Evolutionary conservation across 2,113 vertebrate genomes (phyloP), one percentile per base, ranked within the genome.

Genomic region (Conger conger): DNA sequence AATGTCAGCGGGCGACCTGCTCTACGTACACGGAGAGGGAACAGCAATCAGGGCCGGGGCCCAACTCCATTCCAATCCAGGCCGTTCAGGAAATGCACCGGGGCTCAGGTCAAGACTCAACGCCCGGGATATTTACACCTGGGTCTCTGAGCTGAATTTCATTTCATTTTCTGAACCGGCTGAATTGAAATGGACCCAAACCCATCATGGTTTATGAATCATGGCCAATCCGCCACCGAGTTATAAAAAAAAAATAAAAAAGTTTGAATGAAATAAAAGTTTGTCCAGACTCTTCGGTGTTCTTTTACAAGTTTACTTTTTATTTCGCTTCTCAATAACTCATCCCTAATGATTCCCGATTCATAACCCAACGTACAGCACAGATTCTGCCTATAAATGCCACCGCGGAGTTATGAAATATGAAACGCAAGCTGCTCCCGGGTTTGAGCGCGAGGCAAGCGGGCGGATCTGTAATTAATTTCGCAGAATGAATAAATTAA

Each of bases 401-500:
- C n/a, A 33, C 27, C 13, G 27, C 15, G 68, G n/a, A 13, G 30
- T 33, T n/a, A 73, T 73, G 27, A 73, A 33, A 73, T n/a, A 73
- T 73, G 68, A 63, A 63, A 63, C 23, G 18, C 54, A 20, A 63
- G 23, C 18, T 63, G 57, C 57, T 17, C 15, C 38, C 23, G 63
- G 63, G 20, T 38, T 9, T 78, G 13, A 30, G 38, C 2, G 27
- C 68, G 33, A 33, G 1, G 30, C 9, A 73, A 9, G n/a, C 16
- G 68, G 68, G n/a, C 68, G 33, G 68, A 73, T 13, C 68, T 30
- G 68, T 73, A 78, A 78, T 78, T 78, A 37, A 78, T 38, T 78
- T 78, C 76, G 38, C 76, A 38, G 76, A 20, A 78, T 78, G 37
- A 38, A 38, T 73, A 73, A 73, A 38, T 33, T 30, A 78, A 37